A percentile compares a stretch with the other conserved stretches of the same genome.
Conservation (phyloP, 2,113 vertebrate species). For the Platichthys stellatus region DNA sequence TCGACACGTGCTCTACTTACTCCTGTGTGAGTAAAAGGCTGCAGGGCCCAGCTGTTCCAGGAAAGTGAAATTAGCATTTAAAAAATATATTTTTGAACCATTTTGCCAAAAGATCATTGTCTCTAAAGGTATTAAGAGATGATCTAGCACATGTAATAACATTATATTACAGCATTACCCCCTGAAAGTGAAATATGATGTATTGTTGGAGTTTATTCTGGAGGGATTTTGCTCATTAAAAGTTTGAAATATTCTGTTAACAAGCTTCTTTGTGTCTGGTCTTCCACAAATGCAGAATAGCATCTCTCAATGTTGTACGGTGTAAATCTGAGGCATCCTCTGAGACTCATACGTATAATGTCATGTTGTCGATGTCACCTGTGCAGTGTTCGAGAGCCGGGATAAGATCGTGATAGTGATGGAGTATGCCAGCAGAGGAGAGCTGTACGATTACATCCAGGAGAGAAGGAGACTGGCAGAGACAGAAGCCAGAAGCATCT, state of each 20-base stretch:
- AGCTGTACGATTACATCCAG: constrained; percentile 85
- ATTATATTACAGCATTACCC: neutral
- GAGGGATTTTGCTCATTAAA: neutral
- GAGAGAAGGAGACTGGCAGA: constrained; percentile 78
- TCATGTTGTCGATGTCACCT: constrained; percentile 3
- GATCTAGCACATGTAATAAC: neutral
- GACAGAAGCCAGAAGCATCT: constrained; percentile 82
- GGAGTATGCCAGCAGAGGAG: constrained; percentile 85
- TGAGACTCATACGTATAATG: neutral
- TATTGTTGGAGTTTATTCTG: neutral
- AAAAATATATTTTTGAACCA: neutral
- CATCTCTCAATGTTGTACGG: neutral
- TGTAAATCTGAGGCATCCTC: neutral
- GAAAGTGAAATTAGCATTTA: neutral
- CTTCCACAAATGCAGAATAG: neutral
- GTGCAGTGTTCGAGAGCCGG: constrained; percentile 84
- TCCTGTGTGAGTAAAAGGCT: neutral
- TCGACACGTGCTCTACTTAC: neutral
- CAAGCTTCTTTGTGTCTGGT: too few species aligned
- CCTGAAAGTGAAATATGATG: neutral
- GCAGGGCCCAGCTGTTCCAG: neutral
- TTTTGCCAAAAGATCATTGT: neutral
- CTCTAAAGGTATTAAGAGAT: neutral
- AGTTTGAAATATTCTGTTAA: neutral
- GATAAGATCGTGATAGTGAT: constrained; percentile 88